Conservation (phyloP, 2,113 vertebrate species). For the Chauna torquata region DNA sequence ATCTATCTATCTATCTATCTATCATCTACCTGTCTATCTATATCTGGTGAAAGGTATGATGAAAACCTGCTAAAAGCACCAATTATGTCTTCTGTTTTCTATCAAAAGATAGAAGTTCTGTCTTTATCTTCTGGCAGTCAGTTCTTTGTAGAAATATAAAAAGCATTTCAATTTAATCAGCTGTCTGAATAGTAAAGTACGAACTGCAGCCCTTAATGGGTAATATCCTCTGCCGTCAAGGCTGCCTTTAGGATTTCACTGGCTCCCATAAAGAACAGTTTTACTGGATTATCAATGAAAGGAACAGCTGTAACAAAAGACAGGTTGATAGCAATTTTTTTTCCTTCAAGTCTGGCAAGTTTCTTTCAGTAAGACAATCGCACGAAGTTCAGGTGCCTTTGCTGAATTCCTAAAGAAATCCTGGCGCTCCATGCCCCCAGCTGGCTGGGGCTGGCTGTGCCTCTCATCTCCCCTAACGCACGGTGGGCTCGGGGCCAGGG, state of each 20-base stretch:
- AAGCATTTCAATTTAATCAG: neutral
- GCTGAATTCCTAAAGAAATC: neutral
- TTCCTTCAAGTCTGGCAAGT: neutral
- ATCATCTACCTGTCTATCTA: no score
- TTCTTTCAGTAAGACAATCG: neutral
- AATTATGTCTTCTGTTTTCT: neutral
- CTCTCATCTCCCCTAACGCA: neutral
- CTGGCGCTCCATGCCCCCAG: rapidly evolving
- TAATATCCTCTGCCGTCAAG: neutral
- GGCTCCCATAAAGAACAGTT: neutral
- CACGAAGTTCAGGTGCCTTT: neutral
- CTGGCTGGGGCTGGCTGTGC: neutral
- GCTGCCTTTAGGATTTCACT: neutral
- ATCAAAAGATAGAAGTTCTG: neutral
- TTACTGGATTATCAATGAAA: neutral
- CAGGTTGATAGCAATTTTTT: neutral
- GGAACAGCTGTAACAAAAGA: neutral
- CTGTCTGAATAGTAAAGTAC: neutral
- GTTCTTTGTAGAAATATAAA: neutral
- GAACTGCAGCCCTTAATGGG: neutral
- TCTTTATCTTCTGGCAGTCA: neutral
- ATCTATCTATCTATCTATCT: rapidly evolving
- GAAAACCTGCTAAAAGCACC: neutral
- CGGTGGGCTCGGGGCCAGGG: rapidly evolving
- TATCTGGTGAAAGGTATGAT: neutral